Conservation (phyloP, 2,113 vertebrate species). For the Mionectes macconnelli region DNA sequence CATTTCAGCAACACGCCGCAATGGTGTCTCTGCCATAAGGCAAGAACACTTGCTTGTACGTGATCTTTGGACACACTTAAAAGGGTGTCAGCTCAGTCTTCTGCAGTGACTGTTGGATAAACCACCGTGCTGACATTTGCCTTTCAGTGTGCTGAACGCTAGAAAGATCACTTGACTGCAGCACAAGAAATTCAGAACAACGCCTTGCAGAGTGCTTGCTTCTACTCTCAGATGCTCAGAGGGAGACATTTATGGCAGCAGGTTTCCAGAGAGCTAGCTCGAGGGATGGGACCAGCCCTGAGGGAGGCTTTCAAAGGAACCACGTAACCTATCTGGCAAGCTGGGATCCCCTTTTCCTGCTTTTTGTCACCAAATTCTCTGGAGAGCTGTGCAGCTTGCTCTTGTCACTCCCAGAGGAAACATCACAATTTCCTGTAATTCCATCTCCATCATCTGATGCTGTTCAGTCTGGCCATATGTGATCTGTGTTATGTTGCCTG, state of each 20-base stretch:
- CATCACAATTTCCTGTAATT: not conserved
- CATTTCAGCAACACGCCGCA: not conserved
- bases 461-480: not conserved
- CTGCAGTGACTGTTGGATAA: not conserved
- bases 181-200: not conserved
- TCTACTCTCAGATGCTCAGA: accelerated
- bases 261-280: not conserved
- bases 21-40: not conserved
- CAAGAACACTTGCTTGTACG: not conserved
- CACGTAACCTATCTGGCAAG: not conserved
- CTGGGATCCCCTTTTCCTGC: not conserved
- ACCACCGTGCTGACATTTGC: slow-evolving; percentile 4
- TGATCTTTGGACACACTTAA: not conserved
- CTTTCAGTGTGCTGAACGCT: not conserved
- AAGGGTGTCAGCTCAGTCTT: not conserved
- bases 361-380: not conserved
- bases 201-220: not conserved
- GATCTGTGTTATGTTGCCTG: not conserved
- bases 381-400: not conserved
- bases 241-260: not conserved
- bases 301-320: not conserved
- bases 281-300: not conserved
- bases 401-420: not conserved
- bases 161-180: not conserved
- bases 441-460: not conserved